phyloP scores from a whole-genome alignment of 23 tunicate species.

The Trididemnum clinides region DNA sequence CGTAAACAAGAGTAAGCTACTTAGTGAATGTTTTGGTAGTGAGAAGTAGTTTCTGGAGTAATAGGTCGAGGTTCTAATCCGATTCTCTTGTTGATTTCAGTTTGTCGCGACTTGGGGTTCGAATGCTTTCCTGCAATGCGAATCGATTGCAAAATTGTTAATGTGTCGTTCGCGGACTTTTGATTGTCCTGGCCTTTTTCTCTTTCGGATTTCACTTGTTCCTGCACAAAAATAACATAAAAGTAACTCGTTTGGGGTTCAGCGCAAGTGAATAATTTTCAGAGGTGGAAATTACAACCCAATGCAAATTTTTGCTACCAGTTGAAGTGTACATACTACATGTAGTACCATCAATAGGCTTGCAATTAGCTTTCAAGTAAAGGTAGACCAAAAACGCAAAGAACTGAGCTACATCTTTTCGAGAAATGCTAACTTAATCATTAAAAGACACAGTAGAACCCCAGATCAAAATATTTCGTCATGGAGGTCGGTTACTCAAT shows the following conservation, averaged over 20 bases:
- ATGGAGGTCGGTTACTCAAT: no score
- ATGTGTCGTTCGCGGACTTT: constrained; percentile 1
- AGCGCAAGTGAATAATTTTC: not conserved
- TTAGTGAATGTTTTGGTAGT: constrained; percentile 53
- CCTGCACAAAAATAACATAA: constrained; percentile 7
- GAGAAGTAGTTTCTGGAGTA: constrained; percentile 68
- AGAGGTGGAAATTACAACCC: not conserved
- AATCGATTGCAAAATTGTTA: not conserved
- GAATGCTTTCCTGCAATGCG: not conserved
- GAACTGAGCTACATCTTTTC: no score
- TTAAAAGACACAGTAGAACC: no score
- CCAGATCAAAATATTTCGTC: no score
- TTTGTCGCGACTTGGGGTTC: not conserved
- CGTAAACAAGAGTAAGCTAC: no score
- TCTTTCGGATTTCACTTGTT: not conserved
- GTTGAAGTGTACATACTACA: no score
- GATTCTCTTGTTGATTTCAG: constrained; percentile 55
- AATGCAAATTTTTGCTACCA: no score
- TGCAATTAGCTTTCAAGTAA: no score
- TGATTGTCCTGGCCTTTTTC: not conserved
- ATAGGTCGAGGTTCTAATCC: constrained; percentile 66
- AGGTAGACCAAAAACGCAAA: no score
- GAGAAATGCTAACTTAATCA: no score
- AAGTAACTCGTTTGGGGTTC: not conserved
- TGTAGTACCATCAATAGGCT: no score